phyloP scores from a whole-genome alignment of 1,140 invertebrate species.

The Leguminivora glycinivorella region DNA sequence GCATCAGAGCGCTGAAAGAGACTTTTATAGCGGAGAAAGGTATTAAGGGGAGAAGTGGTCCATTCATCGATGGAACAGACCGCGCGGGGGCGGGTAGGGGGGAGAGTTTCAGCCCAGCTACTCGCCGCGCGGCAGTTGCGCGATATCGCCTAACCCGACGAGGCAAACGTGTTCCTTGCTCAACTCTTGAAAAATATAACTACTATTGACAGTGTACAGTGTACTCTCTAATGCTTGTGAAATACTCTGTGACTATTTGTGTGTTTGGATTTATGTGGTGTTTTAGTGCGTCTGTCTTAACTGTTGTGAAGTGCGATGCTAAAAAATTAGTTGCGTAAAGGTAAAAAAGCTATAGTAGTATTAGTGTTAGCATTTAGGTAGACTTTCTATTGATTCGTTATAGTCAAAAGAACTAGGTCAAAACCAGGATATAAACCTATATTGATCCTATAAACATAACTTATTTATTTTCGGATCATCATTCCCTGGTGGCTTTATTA shows the following conservation, averaged over 20 bases:
- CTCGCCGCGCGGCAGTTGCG: slow-evolving; percentile 47
- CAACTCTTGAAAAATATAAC: slow-evolving; percentile 19
- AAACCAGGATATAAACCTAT: too few relatives aligned
- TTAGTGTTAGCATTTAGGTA: too few relatives aligned
- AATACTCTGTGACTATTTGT: neutral
- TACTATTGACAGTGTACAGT: neutral
- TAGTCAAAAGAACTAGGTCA: too few relatives aligned
- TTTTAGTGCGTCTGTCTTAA: neutral
- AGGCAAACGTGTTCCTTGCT: slow-evolving; percentile 3
- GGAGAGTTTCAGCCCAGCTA: slow-evolving; percentile 58
- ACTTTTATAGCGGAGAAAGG: slow-evolving; percentile 57
- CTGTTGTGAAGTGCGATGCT: neutral
- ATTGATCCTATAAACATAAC: too few relatives aligned
- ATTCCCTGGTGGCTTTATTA: too few relatives aligned
- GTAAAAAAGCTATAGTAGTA: neutral
- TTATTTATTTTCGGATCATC: too few relatives aligned
- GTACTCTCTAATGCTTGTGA: neutral
- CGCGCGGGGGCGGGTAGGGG: slow-evolving; percentile 57
- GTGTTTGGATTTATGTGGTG: slow-evolving; percentile 1
- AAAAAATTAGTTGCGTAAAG: neutral
- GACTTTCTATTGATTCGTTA: too few relatives aligned
- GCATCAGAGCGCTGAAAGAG: slow-evolving; percentile 59
- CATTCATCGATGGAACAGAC: slow-evolving; percentile 72
- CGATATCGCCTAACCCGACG: slow-evolving; percentile 37
- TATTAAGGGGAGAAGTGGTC: slow-evolving; percentile 48